Base-by-base conservation (phyloP, 2,113 vertebrate genomes). In the Kryptolebias marmoratus region DNA sequence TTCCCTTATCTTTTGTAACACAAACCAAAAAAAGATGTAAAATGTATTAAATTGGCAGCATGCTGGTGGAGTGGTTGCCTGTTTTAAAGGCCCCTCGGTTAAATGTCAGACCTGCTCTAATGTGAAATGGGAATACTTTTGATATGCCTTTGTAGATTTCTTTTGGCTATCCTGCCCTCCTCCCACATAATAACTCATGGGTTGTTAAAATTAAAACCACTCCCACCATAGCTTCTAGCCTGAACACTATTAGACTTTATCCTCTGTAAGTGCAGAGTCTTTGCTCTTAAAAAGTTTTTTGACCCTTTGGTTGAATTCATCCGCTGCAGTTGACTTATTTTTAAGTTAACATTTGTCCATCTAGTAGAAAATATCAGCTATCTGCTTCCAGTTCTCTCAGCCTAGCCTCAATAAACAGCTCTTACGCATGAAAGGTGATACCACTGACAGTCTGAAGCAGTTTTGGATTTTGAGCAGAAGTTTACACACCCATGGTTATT, bases 131-230 rank as follows among this genome's bases (percentile, higher is more conserved):
- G 65, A 59, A 57, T 74, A 30, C 59, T 61, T 7, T 55, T 12
- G 11, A 60, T 52, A 18, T 22, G 45, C 76, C 52, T 69, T 52
- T 68, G 60, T 77, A 57, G 56, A 58, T 71, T 73, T 84, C 60
- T 52, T 64, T 68, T 68, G 57, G 62, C 58, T 64, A 47, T 8
- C 45, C 30, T 58, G 52, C 28, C 44, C 52, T 78, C 45, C 71
- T 65, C 71, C 68, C 9, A 79, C 76, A 47, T 31, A 58, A 57
- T 57, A 73, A 52, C 44, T 66, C 54, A 64, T 48, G 22, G 14
- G 57, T 60, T 52, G 71, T 59, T 53, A 45, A 31, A 53, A 47
- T 71, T 44, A 62, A 48, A 73, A 73, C 64, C 54, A 73, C 59
- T 50, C 27, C 22, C 57, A 28, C 31, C 62, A 58, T 47, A 7